phyloP scores from a whole-genome alignment of 2,888 invertebrate genomes.

The Lasioglossum vierecki region DNA sequence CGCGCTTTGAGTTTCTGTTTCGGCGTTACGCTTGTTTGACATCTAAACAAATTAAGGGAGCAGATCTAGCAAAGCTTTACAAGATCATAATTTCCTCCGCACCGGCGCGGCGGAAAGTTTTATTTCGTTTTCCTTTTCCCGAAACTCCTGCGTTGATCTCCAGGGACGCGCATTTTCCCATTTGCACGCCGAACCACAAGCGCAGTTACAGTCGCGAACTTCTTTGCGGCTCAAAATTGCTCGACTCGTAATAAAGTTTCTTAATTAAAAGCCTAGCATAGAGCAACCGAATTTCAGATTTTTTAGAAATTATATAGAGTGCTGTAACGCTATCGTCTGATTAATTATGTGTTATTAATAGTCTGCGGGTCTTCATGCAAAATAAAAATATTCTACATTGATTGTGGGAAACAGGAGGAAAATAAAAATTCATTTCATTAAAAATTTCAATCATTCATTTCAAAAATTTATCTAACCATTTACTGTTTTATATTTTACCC shows the following conservation, averaged over 20 bases:
- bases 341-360: background rate
- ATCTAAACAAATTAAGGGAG: background rate
- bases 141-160: conserved; percentile 20
- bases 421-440: no score
- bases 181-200: conserved; percentile 25
- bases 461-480: no score
- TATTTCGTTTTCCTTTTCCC: background rate
- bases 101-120: conserved; percentile 25
- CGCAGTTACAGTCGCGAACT: background rate
- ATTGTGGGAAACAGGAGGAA: no score
- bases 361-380: no score
- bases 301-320: background rate
- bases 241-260: conserved; percentile 31
- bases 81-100: conserved; percentile 16
- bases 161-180: conserved; percentile 35
- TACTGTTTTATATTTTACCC: no score
- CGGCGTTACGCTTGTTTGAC: background rate
- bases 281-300: background rate
- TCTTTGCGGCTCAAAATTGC: conserved; percentile 35
- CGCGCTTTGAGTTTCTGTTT: background rate
- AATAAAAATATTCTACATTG: no score
- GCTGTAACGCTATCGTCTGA: background rate
- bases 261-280: conserved; percentile 28
- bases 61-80: background rate
- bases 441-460: no score